A percentile compares a stretch with the other conserved stretches of the same genome.
Conservation (phyloP, 2,113 vertebrate genomes). For the Semicossyphus pulcher region DNA sequence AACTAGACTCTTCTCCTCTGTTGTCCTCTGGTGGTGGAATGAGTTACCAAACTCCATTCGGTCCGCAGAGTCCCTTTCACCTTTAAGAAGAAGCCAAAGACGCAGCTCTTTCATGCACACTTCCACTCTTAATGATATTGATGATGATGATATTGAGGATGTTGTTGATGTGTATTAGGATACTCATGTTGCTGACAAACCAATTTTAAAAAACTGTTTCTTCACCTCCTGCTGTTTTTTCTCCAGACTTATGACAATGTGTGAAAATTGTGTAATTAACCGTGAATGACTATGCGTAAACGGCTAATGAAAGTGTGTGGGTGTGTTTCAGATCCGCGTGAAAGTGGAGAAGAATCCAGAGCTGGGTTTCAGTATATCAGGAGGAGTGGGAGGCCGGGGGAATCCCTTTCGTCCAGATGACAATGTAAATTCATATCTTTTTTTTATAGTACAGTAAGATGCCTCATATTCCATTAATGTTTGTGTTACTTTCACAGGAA, state of each 20-base stretch:
- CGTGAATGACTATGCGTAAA: background rate
- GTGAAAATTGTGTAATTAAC: background rate
- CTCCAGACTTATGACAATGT: background rate
- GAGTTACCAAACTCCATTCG: too few species aligned
- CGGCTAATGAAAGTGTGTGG: conserved; percentile 24
- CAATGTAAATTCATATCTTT: conserved; percentile 84
- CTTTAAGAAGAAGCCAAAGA: too few species aligned
- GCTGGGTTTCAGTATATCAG: conserved; percentile 99
- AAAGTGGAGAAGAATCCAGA: conserved; percentile 97
- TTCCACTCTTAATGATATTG: too few species aligned
- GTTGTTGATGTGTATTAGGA: background rate
- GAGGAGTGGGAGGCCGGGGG: conserved; percentile 95
- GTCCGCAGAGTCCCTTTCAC: too few species aligned
- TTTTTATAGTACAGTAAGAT: too few species aligned
- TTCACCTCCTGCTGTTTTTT: background rate
- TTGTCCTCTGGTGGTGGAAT: too few species aligned
- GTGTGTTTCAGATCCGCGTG: conserved; percentile 89
- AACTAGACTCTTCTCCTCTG: too few species aligned
- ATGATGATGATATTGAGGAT: too few species aligned
- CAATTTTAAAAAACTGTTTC: background rate
- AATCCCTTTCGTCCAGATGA: conserved; percentile 97
- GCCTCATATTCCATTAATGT: background rate
- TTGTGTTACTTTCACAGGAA: background rate
- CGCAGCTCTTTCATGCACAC: too few species aligned
- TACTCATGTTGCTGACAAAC: too few species aligned